Percentiles rank a stretch among this genome's conserved stretches.
phyloP scores from a whole-genome alignment of 1,140 invertebrate genomes.

The Eriocheir sinensis region DNA sequence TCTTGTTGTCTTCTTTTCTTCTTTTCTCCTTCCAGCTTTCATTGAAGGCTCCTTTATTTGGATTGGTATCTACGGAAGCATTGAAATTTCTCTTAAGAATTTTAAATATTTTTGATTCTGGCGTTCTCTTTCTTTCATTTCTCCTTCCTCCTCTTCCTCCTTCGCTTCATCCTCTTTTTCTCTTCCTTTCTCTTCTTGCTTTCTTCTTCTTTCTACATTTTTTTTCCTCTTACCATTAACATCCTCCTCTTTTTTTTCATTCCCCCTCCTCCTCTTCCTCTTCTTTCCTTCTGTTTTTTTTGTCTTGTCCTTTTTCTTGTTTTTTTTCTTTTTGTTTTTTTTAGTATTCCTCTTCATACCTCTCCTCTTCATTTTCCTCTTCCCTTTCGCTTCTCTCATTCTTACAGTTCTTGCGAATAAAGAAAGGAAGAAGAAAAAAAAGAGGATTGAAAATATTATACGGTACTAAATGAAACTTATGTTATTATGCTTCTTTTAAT shows the following conservation, averaged over 20 bases:
- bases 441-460: too few relatives aligned
- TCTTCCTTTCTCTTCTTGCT: too few relatives aligned
- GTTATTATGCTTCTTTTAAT: too few relatives aligned
- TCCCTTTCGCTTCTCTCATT: not conserved
- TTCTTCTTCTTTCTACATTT: not conserved
- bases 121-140: too few relatives aligned
- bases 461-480: too few relatives aligned
- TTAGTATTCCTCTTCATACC: not conserved
- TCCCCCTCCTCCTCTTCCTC: not conserved
- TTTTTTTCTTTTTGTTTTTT: not conserved
- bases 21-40: not conserved
- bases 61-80: not conserved
- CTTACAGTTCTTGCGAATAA: not conserved
- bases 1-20: not conserved
- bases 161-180: too few relatives aligned
- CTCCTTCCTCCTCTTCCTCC: too few relatives aligned
- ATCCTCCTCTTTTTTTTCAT: not conserved
- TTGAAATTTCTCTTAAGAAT: not conserved
- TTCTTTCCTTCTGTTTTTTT: not conserved
- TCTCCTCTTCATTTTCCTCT: conserved; percentile 15
- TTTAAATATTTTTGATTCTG: too few relatives aligned
- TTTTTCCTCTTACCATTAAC: not conserved
- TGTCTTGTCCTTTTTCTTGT: not conserved
- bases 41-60: not conserved
- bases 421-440: too few relatives aligned